Conservation (phyloP, 2,797 vertebrate genomes). For the Florisuga fusca region DNA sequence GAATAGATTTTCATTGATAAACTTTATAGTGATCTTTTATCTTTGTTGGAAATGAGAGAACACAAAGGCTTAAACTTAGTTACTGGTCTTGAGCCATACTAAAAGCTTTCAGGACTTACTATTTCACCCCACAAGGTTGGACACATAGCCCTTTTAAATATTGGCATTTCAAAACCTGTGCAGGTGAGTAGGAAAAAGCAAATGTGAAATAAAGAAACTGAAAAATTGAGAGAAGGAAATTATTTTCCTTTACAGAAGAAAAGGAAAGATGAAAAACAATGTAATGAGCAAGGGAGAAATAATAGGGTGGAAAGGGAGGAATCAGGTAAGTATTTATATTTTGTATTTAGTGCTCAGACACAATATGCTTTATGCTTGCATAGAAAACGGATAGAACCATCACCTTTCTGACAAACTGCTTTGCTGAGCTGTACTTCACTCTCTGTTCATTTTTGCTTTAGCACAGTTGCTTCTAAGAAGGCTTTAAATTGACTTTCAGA, state of each 20-base stretch:
- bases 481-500: not conserved
- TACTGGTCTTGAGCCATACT: not conserved
- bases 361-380: not conserved
- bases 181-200: conserved; percentile 14
- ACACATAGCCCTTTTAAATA: not conserved
- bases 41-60: not conserved
- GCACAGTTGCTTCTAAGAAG: not conserved
- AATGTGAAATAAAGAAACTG: not conserved
- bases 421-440: not conserved
- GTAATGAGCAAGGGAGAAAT: not conserved
- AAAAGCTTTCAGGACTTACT: not conserved
- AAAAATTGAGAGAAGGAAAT: not conserved
- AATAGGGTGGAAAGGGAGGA: not conserved
- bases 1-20: not conserved
- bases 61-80: not conserved
- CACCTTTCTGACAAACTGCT: not conserved
- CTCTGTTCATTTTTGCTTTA: not conserved
- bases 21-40: not conserved
- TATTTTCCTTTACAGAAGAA: not conserved
- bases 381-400: not conserved
- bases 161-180: not conserved
- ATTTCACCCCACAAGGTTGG: not conserved
- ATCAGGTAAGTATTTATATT: not conserved
- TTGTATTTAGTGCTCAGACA: not conserved
- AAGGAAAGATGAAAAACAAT: not conserved